A percentile compares a stretch with the other conserved stretches of the same genome.
Evolutionary conservation across 2,888 invertebrate genomes (phyloP).

Genomic region (Actias luna): DNA sequence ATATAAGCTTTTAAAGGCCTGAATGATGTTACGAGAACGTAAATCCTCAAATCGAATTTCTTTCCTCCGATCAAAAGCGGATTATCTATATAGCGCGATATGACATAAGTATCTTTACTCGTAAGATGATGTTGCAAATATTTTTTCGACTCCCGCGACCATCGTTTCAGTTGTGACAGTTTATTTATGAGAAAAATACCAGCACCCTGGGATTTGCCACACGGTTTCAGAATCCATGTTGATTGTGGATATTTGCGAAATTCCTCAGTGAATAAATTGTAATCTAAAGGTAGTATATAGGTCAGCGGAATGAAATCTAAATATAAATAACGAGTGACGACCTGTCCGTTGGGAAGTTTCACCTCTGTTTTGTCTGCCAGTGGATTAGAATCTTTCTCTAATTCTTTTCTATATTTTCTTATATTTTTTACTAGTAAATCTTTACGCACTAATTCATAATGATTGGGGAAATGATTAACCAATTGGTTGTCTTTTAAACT

Average conservation of each 20-base stretch:
- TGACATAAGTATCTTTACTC: conserved; percentile 96
- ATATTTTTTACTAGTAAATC: conserved; percentile 97
- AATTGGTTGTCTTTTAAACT: conserved; percentile 90
- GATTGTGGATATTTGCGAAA: conserved; percentile 96
- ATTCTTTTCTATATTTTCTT: conserved; percentile 93
- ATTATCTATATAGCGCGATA: conserved; percentile 97
- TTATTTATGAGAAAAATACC: conserved; percentile 98
- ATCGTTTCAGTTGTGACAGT: conserved; percentile 94
- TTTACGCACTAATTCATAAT: conserved; percentile 96
- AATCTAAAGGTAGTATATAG: conserved; percentile 96
- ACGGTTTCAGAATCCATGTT: conserved; percentile 99
- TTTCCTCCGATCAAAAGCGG: conserved; percentile 97
- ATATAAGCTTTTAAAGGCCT: conserved; percentile 96
- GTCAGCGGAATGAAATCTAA: conserved; percentile 92
- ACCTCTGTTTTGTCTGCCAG: conserved; percentile 86
- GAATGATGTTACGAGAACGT: conserved; percentile 96
- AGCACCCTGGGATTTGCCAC: conserved; percentile 96
- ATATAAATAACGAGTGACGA: conserved; percentile 86
- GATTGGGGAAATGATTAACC: conserved; percentile 97
- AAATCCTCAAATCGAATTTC: conserved; percentile 96
- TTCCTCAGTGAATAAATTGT: conserved; percentile 98
- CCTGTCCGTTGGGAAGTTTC: conserved; percentile 79
- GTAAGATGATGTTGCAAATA: conserved; percentile 90
- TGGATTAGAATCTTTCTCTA: conserved; percentile 93
- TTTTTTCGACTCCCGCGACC: conserved; percentile 93